Base-by-base conservation (phyloP, 1,140 invertebrate species). In the Solenopsis invicta region DNA sequence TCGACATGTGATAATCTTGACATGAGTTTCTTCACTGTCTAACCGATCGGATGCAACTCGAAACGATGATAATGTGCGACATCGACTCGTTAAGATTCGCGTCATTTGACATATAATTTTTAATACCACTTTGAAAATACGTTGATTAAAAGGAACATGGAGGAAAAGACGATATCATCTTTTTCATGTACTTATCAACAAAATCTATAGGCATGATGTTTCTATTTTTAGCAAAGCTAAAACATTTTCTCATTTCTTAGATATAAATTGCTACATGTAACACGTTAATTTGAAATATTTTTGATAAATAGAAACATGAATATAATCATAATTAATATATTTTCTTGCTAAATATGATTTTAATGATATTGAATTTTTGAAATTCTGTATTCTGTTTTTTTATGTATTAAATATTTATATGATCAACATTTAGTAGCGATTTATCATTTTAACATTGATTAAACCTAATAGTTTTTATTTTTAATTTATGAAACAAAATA, bases 81-180 rank as follows among this genome's bases (percentile, higher is more conserved):
- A 37, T 34, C 21, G 18, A 50, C 29, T 56, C 8, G 9, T 2
- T 48, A 59, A 45, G 4, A 24, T 41, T 21, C 13, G n/a, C n/a
- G 21, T 61, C 37, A 13, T 41, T 41, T 18, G 16, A 41, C 41
- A 41, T 5, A 24, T 61, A 18, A 29, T 76, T 76, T 76, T 76
- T 9, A 2, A 13, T 54, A 34, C 10, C 12, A 62, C 59, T 75
- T 75, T 18, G 2, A 41, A 74, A 50, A 56, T 2, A 56, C 29
- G 3, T 13, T 75, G 29, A 56, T 37, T 37, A 34, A 75, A 41
- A 37, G 9, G 34, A 56, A 74, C 71, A 74, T 50, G 34, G 12
- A 37, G 37, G 71, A 18, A 56, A 75, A 18, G 34, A 9, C 21
- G 71, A 56, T 75, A 75, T 24, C 21, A 24, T 69, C 41, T 69